These are phyloP conservation scores for Eupithecia dodoneata DNA, from an alignment of 2,888 invertebrate species.

Conservation along the genomic window DNA sequence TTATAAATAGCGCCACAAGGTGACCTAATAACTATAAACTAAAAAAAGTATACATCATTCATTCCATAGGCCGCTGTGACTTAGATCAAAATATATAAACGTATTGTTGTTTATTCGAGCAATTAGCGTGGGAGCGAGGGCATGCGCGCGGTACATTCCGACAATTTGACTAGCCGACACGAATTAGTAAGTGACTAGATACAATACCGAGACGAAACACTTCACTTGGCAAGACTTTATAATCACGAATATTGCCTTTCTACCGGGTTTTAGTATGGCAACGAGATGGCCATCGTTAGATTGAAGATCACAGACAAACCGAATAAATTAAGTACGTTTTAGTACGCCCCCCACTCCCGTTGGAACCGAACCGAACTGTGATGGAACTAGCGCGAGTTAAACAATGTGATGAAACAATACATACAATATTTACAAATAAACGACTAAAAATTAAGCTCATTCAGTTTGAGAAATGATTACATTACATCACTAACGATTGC, in stretches of 20 bases:
- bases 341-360: conserved; percentile 27
- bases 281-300: conserved; percentile 53
- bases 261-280: conserved; percentile 55
- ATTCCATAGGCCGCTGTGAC: conserved; percentile 77
- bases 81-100: conserved; percentile 61
- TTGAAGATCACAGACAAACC: conserved; percentile 63
- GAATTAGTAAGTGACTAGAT: conserved; percentile 80
- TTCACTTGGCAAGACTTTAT: conserved; percentile 75
- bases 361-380: conserved; percentile 49
- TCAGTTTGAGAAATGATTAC: conserved; percentile 68
- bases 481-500: conserved; percentile 70
- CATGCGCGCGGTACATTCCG: conserved; percentile 37
- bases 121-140: conserved; percentile 32
- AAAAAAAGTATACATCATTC: conserved; percentile 66
- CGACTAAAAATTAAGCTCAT: conserved; percentile 77
- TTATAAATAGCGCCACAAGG: conserved; percentile 69
- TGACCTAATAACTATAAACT: conserved; percentile 62
- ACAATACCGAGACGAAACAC: conserved; percentile 78
- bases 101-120: conserved; percentile 15
- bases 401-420: conserved; percentile 55
- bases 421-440: conserved; percentile 82
- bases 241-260: conserved; percentile 36
- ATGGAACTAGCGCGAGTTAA: conserved; percentile 51
- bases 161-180: conserved; percentile 79
- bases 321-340: conserved; percentile 56